Evolutionary conservation across 2,888 invertebrate species (phyloP), one percentile per base, ranked within the genome.

Genomic region (Lypha dubia): DNA sequence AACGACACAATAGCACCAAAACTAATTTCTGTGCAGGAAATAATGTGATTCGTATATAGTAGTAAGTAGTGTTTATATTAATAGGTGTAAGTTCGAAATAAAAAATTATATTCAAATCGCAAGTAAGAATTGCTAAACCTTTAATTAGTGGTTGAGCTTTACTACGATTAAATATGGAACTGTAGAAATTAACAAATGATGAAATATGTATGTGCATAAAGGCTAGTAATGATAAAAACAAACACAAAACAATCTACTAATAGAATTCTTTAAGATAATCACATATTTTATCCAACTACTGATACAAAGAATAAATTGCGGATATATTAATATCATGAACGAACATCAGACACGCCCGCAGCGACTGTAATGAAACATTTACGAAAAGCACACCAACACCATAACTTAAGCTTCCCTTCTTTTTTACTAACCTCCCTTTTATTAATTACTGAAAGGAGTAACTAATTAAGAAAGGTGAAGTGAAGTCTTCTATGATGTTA

Each of bases 331-430:
- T 84, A 71, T 67, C 80, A 84, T 71, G 38, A 80, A 81, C 74
- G 84, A 84, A 84, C 84, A 84, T 77, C 74, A 81, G 77, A 84
- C 84, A 84, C 77, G 65, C 84, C 73, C 77, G 81, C 84, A 79
- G 84, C 68, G 84, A 84, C 84, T 84, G 80, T 56, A 77, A 84
- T 81, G 74, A 79, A 79, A 80, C 56, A 80, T 84, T 75, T 83
- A 85, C 46, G 28, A 44, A 73, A 80, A 77, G 67, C 67, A 56
- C 70, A 75, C 86, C 79, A 83, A 75, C 58, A 79, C 44, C 79
- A 79, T 67, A 49, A 11, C 8, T 32, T 75, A 67, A 71, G 81
- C 70, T 86, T 38, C 51, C 24, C 63, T 32, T 51, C 24, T 56
- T 32, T 35, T n/a, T n/a, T n/a, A 68, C 24, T 38, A 17, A 17